Conservation (phyloP, 2,113 vertebrate species). For the Pseudopipra pipra region DNA sequence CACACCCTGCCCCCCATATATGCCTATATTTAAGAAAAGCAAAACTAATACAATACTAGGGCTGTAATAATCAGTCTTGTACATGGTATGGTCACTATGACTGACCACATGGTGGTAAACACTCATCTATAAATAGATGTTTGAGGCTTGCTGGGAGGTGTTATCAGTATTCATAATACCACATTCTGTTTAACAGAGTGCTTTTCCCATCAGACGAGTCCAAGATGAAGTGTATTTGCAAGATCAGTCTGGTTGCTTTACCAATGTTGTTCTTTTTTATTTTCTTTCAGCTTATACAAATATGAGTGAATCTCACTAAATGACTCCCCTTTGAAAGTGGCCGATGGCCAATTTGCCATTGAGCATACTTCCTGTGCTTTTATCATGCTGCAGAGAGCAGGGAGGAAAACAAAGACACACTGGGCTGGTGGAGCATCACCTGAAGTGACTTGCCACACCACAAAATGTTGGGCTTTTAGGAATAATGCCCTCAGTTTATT, state of each 20-base stretch:
- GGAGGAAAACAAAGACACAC: neutral
- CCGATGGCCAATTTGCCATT: neutral
- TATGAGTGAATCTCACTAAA: slow-evolving; percentile 52
- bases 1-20: too few relatives aligned
- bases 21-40: neutral
- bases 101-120: neutral
- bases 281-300: slow-evolving; percentile 20
- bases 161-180: neutral
- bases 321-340: slow-evolving; percentile 45
- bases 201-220: slow-evolving; percentile 33
- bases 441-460: neutral
- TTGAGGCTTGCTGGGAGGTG: neutral
- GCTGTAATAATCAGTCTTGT: neutral
- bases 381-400: neutral
- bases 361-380: slow-evolving; percentile 47
- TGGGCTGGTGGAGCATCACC: neutral
- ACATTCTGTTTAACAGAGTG: neutral
- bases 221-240: slow-evolving; percentile 8
- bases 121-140: slow-evolving; percentile 24
- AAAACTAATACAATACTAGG: neutral
- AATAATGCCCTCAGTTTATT: neutral
- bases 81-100: neutral
- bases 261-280: neutral
- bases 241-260: neutral
- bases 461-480: neutral